These are phyloP conservation scores for Riptortus pedestris DNA, from an alignment of 1,140 invertebrate species.

Conservation along the genomic window DNA sequence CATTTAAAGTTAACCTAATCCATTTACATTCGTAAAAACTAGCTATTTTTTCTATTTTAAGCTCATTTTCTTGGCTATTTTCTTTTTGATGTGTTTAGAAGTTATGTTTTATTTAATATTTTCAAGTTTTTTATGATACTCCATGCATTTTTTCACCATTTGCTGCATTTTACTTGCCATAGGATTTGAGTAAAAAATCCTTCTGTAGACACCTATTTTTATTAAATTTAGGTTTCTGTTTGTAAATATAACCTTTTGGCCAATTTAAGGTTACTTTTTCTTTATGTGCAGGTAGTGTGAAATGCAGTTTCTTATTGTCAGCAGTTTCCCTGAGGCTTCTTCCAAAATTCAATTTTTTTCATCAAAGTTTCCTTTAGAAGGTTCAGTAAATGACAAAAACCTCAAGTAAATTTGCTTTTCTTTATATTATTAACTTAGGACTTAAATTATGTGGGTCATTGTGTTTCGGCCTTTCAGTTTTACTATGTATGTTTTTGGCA, in stretches of 20 bases:
- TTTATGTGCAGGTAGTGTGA: conserved; percentile 18
- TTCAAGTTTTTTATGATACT: background rate
- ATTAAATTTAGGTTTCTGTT: background rate
- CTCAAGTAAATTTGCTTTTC: background rate
- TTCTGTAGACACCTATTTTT: background rate
- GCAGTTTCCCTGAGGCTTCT: conserved; percentile 6
- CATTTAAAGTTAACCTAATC: background rate
- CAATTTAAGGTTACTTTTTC: conserved; percentile 14
- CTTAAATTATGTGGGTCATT: background rate
- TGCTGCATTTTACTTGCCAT: background rate
- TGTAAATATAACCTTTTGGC: conserved; percentile 6
- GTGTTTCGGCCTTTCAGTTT: background rate
- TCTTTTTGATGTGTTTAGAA: background rate
- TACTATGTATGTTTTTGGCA: background rate
- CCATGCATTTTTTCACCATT: background rate
- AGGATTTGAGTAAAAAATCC: background rate
- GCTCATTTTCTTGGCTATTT: background rate
- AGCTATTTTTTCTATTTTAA: background rate
- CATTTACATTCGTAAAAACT: background rate
- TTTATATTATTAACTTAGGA: background rate
- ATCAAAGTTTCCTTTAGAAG: conserved; percentile 12
- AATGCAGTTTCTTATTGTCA: conserved; percentile 10
- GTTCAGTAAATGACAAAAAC: background rate
- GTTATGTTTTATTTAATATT: background rate
- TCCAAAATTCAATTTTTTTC: conserved; percentile 18